Evolutionary conservation across 1,140 invertebrate species (phyloP).

Genomic region (Pseudomyrmex flavicornis): DNA sequence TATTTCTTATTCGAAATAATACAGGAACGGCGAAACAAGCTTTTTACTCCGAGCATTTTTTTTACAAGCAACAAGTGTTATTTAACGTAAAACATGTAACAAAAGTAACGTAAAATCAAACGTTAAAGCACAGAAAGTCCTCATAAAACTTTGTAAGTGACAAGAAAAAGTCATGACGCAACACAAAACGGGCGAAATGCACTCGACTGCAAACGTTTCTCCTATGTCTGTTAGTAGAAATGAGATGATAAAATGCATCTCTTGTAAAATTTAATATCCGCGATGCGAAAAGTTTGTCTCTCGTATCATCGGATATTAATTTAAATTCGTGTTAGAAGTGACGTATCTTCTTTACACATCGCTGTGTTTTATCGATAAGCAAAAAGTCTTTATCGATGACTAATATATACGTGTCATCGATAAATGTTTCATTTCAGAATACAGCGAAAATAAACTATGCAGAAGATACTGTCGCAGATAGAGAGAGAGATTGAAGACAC

Average conservation of each 20-base stretch:
- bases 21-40: too few relatives aligned
- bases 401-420: slow-evolving; percentile 4
- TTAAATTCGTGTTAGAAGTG: background rate
- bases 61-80: slow-evolving; percentile 10
- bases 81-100: background rate
- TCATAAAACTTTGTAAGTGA: slow-evolving; percentile 8
- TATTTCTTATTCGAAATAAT: background rate
- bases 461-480: background rate
- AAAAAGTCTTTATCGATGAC: background rate
- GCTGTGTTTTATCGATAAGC: slow-evolving; percentile 21
- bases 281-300: background rate
- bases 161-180: slow-evolving; percentile 26
- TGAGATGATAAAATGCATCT: slow-evolving; percentile 18
- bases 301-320: background rate
- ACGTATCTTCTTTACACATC: slow-evolving; percentile 14
- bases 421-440: background rate
- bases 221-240: slow-evolving; percentile 33
- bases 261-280: background rate
- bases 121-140: slow-evolving; percentile 14
- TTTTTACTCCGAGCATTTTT: background rate
- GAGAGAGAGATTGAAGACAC: background rate
- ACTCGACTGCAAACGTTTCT: slow-evolving; percentile 25
- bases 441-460: background rate
- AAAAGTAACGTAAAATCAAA: slow-evolving; percentile 10
- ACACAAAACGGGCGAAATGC: background rate